Evolutionary conservation across 1,140 invertebrate species (phyloP).

Genomic region (Drosophila triauraria): DNA sequence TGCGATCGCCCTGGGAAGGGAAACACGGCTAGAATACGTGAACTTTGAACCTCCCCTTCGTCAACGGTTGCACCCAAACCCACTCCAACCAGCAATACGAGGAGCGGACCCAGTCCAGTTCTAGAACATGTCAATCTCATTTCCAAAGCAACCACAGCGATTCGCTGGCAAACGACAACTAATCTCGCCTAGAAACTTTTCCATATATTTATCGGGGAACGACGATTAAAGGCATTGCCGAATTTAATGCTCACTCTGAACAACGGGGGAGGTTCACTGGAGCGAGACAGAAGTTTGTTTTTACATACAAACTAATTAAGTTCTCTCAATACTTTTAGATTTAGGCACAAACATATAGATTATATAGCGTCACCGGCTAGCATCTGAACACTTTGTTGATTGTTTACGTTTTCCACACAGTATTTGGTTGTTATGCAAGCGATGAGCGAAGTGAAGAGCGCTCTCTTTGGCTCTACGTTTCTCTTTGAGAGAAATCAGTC

Average conservation of each 20-base stretch:
- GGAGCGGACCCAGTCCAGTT: conserved; percentile 2
- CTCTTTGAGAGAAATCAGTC: not conserved
- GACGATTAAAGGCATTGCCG: conserved; percentile 1
- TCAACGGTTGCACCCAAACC: not conserved
- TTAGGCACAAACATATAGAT: conserved; percentile 9
- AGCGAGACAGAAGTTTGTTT: conserved; percentile 38
- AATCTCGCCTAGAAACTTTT: conserved; percentile 25
- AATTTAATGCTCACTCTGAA: conserved; percentile 6
- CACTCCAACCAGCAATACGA: not conserved
- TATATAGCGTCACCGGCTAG: conserved; percentile 14
- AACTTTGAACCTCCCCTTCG: conserved; percentile 21
- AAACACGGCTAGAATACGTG: conserved; percentile 74
- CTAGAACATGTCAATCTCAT: conserved; percentile 9
- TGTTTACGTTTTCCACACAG: conserved; percentile 62
- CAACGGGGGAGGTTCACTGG: conserved; percentile 10
- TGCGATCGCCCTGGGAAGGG: conserved; percentile 77
- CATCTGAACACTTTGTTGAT: conserved; percentile 42
- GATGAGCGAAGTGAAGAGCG: not conserved
- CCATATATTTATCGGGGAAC: conserved; percentile 32
- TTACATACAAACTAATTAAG: conserved; percentile 8
- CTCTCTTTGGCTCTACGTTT: conserved; percentile 2
- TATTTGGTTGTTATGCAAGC: conserved; percentile 52
- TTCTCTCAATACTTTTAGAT: conserved; percentile 7
- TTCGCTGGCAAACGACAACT: conserved; percentile 31
- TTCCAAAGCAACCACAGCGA: conserved; percentile 12